A percentile compares a stretch with the other conserved stretches of the same genome.
Evolutionary conservation across 2,888 invertebrate genomes (phyloP).

Genomic region (Tachina lurida): DNA sequence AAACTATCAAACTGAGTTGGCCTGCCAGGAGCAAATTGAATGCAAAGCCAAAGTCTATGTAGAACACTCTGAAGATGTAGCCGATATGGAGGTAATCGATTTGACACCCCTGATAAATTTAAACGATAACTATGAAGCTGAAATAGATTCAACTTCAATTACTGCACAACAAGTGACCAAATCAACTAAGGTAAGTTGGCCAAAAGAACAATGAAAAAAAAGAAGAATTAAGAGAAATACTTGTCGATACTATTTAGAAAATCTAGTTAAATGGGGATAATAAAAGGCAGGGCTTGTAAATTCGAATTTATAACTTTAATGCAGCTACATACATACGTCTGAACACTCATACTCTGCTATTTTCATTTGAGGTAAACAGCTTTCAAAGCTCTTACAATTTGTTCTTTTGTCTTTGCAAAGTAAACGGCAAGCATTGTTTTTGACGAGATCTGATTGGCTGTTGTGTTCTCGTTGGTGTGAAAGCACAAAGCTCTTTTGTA

Average conservation of each 20-base stretch:
- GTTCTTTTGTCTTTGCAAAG: too few species aligned
- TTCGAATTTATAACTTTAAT: background rate
- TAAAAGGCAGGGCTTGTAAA: slow-evolving; percentile 1
- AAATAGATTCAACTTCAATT: slow-evolving; percentile 77
- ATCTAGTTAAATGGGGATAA: background rate
- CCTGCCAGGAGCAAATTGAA: slow-evolving; percentile 81
- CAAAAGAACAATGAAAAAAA: background rate
- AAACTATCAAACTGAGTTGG: slow-evolving; percentile 81
- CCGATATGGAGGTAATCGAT: slow-evolving; percentile 78
- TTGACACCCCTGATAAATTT: slow-evolving; percentile 82
- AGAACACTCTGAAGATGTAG: slow-evolving; percentile 75
- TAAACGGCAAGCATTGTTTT: too few species aligned
- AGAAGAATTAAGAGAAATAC: background rate
- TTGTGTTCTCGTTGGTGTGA: too few species aligned
- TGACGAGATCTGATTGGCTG: too few species aligned
- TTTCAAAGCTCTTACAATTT: too few species aligned
- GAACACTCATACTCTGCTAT: too few species aligned
- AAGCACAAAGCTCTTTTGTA: too few species aligned
- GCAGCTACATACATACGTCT: too few species aligned
- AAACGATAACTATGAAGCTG: slow-evolving; percentile 81
- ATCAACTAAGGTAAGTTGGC: slow-evolving; percentile 78
- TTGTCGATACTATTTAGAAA: slow-evolving; percentile 5
- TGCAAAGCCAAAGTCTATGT: slow-evolving; percentile 79
- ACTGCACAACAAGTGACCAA: slow-evolving; percentile 76
- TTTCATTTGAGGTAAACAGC: too few species aligned